Conservation (phyloP, 2,113 vertebrate genomes). For the Lichenostomus cassidix region DNA sequence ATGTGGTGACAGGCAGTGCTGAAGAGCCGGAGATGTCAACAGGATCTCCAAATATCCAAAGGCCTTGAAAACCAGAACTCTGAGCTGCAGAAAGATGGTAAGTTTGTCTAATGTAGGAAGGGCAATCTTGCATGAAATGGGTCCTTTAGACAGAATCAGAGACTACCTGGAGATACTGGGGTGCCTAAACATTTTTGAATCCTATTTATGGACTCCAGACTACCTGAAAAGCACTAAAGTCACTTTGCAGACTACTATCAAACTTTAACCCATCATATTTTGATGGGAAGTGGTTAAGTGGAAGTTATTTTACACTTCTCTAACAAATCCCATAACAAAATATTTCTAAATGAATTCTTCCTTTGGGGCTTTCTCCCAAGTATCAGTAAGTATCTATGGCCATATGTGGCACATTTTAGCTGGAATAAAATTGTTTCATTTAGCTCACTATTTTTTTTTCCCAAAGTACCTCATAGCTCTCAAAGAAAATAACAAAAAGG, state of each 20-base stretch:
- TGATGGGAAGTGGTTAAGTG: background rate
- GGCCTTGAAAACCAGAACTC: background rate
- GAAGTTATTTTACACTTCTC: background rate
- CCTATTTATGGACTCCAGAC: background rate
- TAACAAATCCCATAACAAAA: background rate
- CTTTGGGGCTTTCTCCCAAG: background rate
- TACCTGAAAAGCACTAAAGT: background rate
- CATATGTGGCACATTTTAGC: background rate
- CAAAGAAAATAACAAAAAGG: background rate
- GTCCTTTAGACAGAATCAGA: background rate
- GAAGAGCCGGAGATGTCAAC: background rate
- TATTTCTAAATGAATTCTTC: background rate
- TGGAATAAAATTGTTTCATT: background rate
- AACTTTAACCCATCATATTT: background rate
- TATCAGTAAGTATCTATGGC: background rate
- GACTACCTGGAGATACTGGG: background rate
- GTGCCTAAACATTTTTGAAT: background rate
- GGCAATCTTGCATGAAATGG: background rate
- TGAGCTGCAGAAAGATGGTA: background rate
- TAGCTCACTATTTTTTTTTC: background rate
- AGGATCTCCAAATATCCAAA: background rate
- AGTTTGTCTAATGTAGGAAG: background rate
- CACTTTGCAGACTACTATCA: background rate
- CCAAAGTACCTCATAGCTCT: background rate
- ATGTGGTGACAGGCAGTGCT: background rate